These are phyloP conservation scores for Pampusana beccarii DNA, from an alignment of 2,113 vertebrate genomes.

Conservation along the genomic window DNA sequence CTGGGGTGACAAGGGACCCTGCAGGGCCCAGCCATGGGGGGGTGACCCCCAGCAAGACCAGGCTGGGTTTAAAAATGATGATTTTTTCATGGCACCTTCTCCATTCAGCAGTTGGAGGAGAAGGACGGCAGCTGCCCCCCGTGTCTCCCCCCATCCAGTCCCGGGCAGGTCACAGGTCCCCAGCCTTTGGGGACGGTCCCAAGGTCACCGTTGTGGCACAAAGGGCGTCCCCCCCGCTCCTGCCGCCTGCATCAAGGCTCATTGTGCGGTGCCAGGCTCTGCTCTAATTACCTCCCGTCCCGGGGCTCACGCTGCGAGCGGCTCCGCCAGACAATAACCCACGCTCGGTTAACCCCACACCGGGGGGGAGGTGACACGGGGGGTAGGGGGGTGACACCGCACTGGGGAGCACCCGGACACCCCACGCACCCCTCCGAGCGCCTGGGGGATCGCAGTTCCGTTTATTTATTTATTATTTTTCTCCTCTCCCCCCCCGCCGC, in stretches of 20 bases:
- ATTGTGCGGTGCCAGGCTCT: neutral
- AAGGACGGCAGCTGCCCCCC: fast-evolving
- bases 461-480: neutral
- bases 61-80: neutral
- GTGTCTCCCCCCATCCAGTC: neutral
- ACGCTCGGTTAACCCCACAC: neutral
- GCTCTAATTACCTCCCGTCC: slow-evolving; percentile 9
- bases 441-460: neutral
- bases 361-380: neutral
- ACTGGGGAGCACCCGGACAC: neutral
- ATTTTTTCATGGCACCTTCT: neutral
- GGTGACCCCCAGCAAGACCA: neutral
- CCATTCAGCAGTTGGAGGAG: neutral
- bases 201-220: neutral
- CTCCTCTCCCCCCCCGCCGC: neutral
- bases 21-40: fast-evolving
- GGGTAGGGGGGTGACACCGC: fast-evolving
- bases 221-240: neutral
- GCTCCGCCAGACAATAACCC: slow-evolving; percentile 27
- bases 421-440: neutral
- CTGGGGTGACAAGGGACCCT: neutral
- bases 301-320: neutral
- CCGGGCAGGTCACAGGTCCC: neutral
- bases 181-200: neutral
- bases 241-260: neutral